phyloP scores from a whole-genome alignment of 2,113 vertebrate genomes.

The Uria aalge region DNA sequence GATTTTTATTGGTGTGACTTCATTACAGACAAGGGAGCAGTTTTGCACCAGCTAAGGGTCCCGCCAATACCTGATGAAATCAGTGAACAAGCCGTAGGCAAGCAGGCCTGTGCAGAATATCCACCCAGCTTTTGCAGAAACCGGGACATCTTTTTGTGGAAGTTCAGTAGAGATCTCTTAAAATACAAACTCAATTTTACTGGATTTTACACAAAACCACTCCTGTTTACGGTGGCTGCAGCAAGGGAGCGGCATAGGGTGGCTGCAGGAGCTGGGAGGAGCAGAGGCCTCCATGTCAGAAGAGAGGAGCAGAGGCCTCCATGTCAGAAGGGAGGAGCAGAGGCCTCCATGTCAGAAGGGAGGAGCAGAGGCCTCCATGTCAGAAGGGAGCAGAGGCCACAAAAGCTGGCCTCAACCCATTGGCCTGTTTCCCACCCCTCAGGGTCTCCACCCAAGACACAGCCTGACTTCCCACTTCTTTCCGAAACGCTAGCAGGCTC shows the following conservation, averaged over 20 bases:
- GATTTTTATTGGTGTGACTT: neutral
- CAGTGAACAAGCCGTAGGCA: fast-evolving
- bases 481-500: neutral
- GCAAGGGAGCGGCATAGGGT: fast-evolving
- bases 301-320: neutral
- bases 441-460: slow-evolving; percentile 8
- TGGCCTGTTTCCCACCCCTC: neutral
- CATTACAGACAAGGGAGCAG: fast-evolving
- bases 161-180: neutral
- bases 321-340: neutral
- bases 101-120: neutral
- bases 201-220: neutral
- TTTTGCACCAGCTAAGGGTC: neutral
- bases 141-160: neutral
- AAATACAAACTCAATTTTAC: neutral
- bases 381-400: neutral
- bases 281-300: neutral
- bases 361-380: neutral
- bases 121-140: neutral
- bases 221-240: neutral
- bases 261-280: neutral
- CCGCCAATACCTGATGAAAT: neutral
- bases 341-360: neutral
- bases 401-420: neutral
- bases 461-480: neutral